These are phyloP conservation scores for Muscicapa comitata DNA, from an alignment of 2,797 vertebrate genomes.

Conservation along the genomic window DNA sequence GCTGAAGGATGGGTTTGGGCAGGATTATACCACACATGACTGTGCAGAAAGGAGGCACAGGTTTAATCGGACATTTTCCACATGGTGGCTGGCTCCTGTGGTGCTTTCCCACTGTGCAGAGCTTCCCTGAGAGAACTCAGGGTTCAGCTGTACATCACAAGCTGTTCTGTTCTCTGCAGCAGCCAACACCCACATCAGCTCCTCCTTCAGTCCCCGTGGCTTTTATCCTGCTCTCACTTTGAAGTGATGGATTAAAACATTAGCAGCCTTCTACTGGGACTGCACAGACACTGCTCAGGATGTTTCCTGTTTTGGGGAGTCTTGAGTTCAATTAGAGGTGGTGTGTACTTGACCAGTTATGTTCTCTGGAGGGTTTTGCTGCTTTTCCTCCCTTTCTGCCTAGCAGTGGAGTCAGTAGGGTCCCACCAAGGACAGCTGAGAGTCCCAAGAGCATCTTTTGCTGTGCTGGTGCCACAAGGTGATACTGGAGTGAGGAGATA, in stretches of 20 bases:
- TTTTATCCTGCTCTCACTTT: neutral
- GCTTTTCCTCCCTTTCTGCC: neutral
- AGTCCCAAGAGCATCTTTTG: neutral
- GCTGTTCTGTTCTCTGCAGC: neutral
- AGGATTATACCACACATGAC: neutral
- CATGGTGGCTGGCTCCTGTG: accelerated
- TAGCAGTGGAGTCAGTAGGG: neutral
- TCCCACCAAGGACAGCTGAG: neutral
- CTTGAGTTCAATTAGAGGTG: neutral
- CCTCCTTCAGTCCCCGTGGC: neutral
- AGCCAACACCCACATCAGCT: neutral
- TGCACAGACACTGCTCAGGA: neutral
- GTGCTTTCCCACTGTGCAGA: neutral
- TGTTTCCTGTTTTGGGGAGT: neutral
- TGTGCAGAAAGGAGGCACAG: neutral
- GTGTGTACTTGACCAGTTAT: neutral
- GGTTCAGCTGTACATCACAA: neutral
- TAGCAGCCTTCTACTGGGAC: neutral
- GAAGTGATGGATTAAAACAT: neutral
- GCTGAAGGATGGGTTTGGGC: neutral
- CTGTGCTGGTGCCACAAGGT: neutral
- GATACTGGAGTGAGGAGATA: neutral
- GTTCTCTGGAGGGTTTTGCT: neutral
- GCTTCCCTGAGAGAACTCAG: neutral
- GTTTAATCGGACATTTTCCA: neutral